Evolutionary conservation across 2,797 vertebrate genomes (phyloP), one percentile per base, ranked within the genome.

Genomic region (Salarias fasciatus): DNA sequence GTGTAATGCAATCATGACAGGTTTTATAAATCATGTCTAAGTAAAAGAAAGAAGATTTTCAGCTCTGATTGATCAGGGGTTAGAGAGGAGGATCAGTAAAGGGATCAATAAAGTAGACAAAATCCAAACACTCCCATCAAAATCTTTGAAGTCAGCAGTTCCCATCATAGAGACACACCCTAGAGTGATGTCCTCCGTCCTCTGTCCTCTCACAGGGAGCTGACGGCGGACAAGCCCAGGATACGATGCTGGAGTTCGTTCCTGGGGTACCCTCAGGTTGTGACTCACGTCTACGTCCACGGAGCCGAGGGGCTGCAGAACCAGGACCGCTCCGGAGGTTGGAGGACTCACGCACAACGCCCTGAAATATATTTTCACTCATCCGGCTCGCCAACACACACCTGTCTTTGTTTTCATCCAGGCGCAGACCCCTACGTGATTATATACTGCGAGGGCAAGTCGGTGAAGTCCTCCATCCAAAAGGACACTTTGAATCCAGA

Each of bases 391-490:
- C 33, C 35, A 6, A 35, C 33, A 28, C 10, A 0, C 7, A 29
- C 63, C 5, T 51, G 9, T 12, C 1, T 10, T 1, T 24, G 6
- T 53, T 48, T 33, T 42, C 12, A 15, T 87, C 6, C 64, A 99
- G 97, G 94, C 75, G 94, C 93, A 15, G 93, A 97, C 82, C 94
- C 95, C 0, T 99, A 98, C 0, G 84, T 97, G 81, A 77, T 96
- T n/a, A 93, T 98, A 63, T 93, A 85, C 84, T 97, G 96, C 61
- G 96, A 96, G 81, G 93, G 93, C 5, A 69, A 68, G 0, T 93
- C 79, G 0, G 46, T 94, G 1, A 79, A 42, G 37, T 97, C 96
- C 5, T 28, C 69, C 0, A 61, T 95, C 60, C 89, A 93, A 53
- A 90, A 74, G 0, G 69, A 93, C 76, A 94, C 92, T 0, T 79